A percentile compares a stretch with the other conserved stretches of the same genome.
phyloP scores from a whole-genome alignment of 2,113 vertebrate genomes.

The Semnornis frantzii region DNA sequence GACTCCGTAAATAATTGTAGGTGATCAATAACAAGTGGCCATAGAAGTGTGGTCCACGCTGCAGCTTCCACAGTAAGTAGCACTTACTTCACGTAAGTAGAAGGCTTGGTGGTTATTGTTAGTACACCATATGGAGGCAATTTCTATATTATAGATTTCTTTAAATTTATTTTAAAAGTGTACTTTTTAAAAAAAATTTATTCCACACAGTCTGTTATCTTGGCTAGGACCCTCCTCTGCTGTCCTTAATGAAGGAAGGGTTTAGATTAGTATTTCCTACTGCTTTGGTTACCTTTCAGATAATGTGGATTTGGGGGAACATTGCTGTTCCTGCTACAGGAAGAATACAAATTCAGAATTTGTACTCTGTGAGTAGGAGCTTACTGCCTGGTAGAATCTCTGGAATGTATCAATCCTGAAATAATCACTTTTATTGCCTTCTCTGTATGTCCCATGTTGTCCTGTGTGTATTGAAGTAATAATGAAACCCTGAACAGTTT shows the following conservation, averaged over 20 bases:
- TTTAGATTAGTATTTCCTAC: not conserved
- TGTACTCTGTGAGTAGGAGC: not conserved
- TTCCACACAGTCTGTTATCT: not conserved
- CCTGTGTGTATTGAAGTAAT: not conserved
- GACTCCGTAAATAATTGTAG: not conserved
- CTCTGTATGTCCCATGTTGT: not conserved
- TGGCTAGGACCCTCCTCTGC: not conserved
- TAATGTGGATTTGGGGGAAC: not conserved
- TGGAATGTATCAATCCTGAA: not conserved
- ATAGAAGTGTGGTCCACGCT: not conserved
- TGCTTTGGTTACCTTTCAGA: not conserved
- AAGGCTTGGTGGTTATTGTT: not conserved
- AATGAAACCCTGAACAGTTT: not conserved
- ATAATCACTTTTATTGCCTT: not conserved
- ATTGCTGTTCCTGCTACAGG: too few relatives aligned
- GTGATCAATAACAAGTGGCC: not conserved
- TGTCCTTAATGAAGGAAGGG: not conserved
- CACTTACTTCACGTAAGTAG: not conserved
- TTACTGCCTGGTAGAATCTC: not conserved
- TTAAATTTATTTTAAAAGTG: too few relatives aligned
- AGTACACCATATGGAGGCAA: not conserved
- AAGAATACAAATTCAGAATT: too few relatives aligned
- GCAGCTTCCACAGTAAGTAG: too few relatives aligned
- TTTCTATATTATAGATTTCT: not conserved
- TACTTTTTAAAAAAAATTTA: too few relatives aligned